Evolutionary conservation across 2,888 invertebrate species (phyloP).

Genomic region (Caenorhabditis angaria): DNA sequence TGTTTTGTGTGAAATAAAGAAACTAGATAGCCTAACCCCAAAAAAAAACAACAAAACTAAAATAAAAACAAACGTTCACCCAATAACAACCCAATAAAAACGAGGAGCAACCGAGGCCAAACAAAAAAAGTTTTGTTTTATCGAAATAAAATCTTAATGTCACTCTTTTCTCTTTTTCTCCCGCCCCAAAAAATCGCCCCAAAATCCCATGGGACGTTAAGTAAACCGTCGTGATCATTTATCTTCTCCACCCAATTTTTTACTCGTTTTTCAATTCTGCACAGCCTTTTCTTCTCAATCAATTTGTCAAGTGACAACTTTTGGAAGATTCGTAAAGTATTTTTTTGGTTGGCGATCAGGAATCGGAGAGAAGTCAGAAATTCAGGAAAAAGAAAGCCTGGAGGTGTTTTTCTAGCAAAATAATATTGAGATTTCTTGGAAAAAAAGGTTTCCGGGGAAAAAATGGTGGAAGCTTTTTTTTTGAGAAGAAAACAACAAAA

Average conservation of each 20-base stretch:
- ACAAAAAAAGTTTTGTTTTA: slow-evolving; percentile 28
- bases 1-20: too few species aligned
- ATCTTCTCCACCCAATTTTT: neutral
- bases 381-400: too few species aligned
- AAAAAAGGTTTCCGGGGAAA: too few species aligned
- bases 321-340: neutral
- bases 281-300: too few species aligned
- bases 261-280: neutral
- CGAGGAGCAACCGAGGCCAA: neutral
- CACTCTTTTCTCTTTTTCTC: slow-evolving; percentile 11
- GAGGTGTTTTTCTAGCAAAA: too few species aligned
- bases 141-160: slow-evolving; percentile 50
- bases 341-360: too few species aligned
- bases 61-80: too few species aligned
- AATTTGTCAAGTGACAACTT: neutral
- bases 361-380: too few species aligned
- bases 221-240: neutral
- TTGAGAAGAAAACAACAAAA: too few species aligned
- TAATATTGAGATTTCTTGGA: too few species aligned
- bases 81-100: neutral
- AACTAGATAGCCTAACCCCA: too few species aligned
- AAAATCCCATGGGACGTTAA: neutral
- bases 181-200: neutral
- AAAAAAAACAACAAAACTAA: neutral
- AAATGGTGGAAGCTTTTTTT: too few species aligned